phyloP scores from a whole-genome alignment of 2,888 invertebrate genomes.

The Psococerastis gibbosa region DNA sequence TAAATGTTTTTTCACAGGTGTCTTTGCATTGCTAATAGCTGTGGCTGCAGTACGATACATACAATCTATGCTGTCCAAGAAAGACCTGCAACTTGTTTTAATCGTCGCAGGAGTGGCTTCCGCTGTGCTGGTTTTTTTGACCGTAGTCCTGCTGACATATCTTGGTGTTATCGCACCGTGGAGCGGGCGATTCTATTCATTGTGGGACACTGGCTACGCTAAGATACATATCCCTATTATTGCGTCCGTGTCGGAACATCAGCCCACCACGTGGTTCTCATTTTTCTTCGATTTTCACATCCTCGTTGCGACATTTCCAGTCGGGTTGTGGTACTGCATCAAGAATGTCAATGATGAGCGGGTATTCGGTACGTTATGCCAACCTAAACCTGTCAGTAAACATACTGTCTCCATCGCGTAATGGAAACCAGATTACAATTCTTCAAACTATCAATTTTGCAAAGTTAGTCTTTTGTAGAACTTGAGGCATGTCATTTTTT shows the following conservation, averaged over 20 bases:
- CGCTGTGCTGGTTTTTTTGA: conserved; percentile 60
- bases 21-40: conserved; percentile 84
- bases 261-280: conserved; percentile 98
- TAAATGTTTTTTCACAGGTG: too few relatives aligned
- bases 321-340: conserved; percentile 97
- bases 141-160: conserved; percentile 79
- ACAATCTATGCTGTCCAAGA: conserved; percentile 67
- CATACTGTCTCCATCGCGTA: too few relatives aligned
- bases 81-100: conserved; percentile 77
- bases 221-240: conserved; percentile 99
- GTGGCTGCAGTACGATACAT: conserved; percentile 72
- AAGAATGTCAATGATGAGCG: conserved; percentile 93
- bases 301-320: conserved; percentile 90
- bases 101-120: conserved; percentile 55
- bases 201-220: conserved; percentile 99
- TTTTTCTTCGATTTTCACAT: conserved; percentile 98
- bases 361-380: conserved; percentile 66
- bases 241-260: conserved; percentile 97
- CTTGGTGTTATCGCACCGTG: conserved; percentile 90
- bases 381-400: too few relatives aligned
- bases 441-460: too few relatives aligned
- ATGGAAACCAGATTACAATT: too few relatives aligned
- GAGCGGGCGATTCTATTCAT: conserved; percentile 91
- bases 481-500: not conserved
- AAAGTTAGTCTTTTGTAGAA: not conserved